phyloP scores from a whole-genome alignment of 2,888 invertebrate species.

The Drymonia ruficornis region DNA sequence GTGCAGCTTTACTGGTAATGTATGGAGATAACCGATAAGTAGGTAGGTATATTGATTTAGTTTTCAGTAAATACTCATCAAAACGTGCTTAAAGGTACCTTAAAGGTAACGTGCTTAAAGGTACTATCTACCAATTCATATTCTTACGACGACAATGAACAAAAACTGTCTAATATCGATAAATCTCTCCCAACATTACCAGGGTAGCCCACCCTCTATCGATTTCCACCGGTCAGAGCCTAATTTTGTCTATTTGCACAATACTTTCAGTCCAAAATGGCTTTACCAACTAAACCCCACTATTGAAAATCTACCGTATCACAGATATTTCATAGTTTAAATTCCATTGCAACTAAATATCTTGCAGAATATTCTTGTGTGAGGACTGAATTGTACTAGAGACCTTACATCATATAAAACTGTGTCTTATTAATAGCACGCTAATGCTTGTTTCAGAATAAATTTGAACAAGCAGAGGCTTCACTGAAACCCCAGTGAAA shows the following conservation, averaged over 20 bases:
- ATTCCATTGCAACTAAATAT: neutral
- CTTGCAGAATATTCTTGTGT: neutral
- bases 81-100: no score
- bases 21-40: no score
- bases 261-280: conserved; percentile 14
- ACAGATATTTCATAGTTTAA: accelerated
- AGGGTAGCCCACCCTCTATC: conserved; percentile 64
- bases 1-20: no score
- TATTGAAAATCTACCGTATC: conserved; percentile 13
- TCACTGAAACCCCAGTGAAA: conserved; percentile 15
- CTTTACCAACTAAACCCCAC: neutral
- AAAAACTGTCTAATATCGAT: conserved; percentile 5
- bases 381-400: conserved; percentile 6
- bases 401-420: conserved; percentile 4
- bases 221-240: conserved; percentile 68
- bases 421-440: neutral
- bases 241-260: conserved; percentile 69
- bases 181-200: conserved; percentile 44
- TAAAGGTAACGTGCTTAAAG: no score
- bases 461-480: conserved; percentile 8
- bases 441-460: conserved; percentile 21
- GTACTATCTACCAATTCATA: no score
- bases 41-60: no score
- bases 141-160: no score
- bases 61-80: no score